Evolutionary conservation across 1,140 invertebrate genomes (phyloP).

Genomic region (Drosophila sproati): DNA sequence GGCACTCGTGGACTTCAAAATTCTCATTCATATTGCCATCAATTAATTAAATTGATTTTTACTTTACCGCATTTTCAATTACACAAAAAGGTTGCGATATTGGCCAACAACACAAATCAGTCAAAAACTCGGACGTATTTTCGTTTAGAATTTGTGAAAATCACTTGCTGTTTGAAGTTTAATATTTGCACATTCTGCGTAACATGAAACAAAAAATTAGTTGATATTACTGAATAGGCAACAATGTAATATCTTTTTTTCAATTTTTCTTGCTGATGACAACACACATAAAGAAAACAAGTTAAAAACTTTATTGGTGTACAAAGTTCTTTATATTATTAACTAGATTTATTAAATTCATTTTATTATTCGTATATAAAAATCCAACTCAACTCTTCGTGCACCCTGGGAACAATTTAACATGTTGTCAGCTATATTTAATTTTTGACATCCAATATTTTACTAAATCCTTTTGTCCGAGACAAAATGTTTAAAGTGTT

Average conservation of each 20-base stretch:
- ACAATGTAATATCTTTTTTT: neutral
- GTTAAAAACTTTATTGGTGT: too few relatives aligned
- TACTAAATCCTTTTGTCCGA: neutral
- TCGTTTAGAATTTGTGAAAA: constrained; percentile 19
- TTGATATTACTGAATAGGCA: too few relatives aligned
- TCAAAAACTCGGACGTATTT: constrained; percentile 8
- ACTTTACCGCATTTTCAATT: constrained; percentile 53
- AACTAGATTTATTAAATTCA: too few relatives aligned
- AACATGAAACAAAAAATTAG: neutral
- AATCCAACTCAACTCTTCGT: too few relatives aligned
- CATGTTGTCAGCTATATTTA: neutral
- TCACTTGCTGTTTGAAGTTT: neutral
- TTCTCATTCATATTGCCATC: constrained; percentile 33
- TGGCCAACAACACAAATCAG: constrained; percentile 7
- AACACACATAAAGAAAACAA: too few relatives aligned
- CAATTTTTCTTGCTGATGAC: neutral
- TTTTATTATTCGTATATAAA: too few relatives aligned
- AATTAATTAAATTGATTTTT: constrained; percentile 72
- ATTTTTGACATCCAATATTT: neutral
- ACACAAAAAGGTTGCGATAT: constrained; percentile 59
- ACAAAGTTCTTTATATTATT: too few relatives aligned
- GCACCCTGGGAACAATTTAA: neutral
- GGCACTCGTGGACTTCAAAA: neutral
- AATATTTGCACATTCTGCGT: neutral
- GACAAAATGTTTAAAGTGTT: constrained; percentile 39